Base-by-base conservation (phyloP, 2,113 vertebrate species). In the Cyprinodon brontotheroides region DNA sequence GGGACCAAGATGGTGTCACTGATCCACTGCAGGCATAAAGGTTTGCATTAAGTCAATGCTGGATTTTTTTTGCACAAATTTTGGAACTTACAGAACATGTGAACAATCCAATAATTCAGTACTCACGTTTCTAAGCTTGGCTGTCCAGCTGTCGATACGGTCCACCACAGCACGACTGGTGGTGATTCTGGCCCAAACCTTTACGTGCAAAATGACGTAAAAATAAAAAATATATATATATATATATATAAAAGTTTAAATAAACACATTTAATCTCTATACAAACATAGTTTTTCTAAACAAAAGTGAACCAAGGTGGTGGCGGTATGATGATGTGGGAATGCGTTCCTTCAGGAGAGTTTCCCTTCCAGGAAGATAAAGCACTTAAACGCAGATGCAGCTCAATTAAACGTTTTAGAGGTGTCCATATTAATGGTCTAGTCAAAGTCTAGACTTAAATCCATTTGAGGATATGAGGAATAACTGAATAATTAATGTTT, bases 181-280 rank as follows among this genome's bases (percentile, higher is more conserved):
- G 1, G 95, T 95, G 89, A 99, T 96, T 84, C 97, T 95, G 3
- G 95, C 96, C 98, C 98, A 99, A 6, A 99, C 97, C 97, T 99
- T 48, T 0, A 81, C 0, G 61, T 48, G 50, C 29, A 29, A 29
- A 29, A 29, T 29, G 29, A 29, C 29, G 29, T 29, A 29, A 29
- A 29, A 29, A 29, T 29, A 29, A 29, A 29, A 29, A 29, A 29
- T 29, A 29, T 29, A 29, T 29, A 29, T 29, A 29, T 29, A 29
- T 29, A 2, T 29, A 29, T 29, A 29, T 1, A 79, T 53, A 7
- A 45, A 47, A 61, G 3, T 8, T 60, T 15, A 45, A 7, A 48
- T 2, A 22, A 11, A 20, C 10, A 62, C n/a, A n/a, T 57, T 57
- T n/a, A n/a, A 57, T 57, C 50, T 57, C 50, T 20, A 8, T n/a